Evolutionary conservation across 2,888 invertebrate species (phyloP).

Genomic region (Polydrusus cervinus): DNA sequence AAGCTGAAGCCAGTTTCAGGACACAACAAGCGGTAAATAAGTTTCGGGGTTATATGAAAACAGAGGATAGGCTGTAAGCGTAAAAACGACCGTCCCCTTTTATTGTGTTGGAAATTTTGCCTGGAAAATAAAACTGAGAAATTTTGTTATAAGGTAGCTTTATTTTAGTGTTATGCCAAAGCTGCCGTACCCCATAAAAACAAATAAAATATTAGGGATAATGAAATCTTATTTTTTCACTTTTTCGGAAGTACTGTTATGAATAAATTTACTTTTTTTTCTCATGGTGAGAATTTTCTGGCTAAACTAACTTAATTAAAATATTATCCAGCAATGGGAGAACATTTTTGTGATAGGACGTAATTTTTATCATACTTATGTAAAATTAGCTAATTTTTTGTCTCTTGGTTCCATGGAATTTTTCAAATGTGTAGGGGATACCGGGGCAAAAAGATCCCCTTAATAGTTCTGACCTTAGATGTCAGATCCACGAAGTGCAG

Average conservation of each 20-base stretch:
- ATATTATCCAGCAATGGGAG: too few species aligned
- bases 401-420: too few species aligned
- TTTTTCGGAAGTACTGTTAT: neutral
- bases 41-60: constrained; percentile 48
- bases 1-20: constrained; percentile 32
- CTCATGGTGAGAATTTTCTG: too few species aligned
- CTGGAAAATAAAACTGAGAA: constrained; percentile 32
- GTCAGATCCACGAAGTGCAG: too few species aligned
- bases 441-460: too few species aligned
- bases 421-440: too few species aligned
- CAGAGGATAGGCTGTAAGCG: constrained; percentile 33
- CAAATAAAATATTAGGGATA: constrained; percentile 22
- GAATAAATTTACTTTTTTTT: too few species aligned
- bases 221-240: constrained; percentile 1
- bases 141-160: constrained; percentile 24
- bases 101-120: constrained; percentile 42
- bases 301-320: too few species aligned
- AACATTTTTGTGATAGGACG: too few species aligned
- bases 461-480: too few species aligned
- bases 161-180: constrained; percentile 16
- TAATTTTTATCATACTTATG: too few species aligned
- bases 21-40: constrained; percentile 51
- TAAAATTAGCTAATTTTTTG: too few species aligned
- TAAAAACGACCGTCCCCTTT: constrained; percentile 46
- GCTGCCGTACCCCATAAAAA: constrained; percentile 13